These are phyloP conservation scores for Cinclus mexicanus DNA, from an alignment of 2,113 vertebrate species.

Conservation along the genomic window DNA sequence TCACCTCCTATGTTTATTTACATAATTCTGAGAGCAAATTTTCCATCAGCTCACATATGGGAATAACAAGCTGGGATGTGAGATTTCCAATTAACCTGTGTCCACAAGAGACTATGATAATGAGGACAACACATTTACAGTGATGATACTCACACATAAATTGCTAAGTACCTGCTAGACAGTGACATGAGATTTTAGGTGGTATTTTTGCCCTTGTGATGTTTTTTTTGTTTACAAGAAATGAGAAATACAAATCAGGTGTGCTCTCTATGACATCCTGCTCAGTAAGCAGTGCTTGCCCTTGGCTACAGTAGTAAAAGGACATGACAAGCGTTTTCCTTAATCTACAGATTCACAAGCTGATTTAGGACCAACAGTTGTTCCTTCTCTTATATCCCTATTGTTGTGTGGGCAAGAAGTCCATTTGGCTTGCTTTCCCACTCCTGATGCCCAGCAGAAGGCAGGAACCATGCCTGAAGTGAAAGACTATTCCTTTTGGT, in stretches of 20 bases:
- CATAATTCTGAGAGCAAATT: constrained; percentile 35
- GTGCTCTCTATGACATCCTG: background rate
- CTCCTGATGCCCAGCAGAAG: background rate
- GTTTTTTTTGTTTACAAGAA: background rate
- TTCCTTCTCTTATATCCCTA: background rate
- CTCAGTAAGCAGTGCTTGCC: background rate
- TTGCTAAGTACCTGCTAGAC: constrained; percentile 2
- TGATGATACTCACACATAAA: background rate
- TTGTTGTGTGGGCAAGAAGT: background rate
- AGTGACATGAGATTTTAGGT: background rate
- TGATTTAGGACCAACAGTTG: background rate
- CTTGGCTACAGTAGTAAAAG: background rate
- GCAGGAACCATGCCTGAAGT: background rate
- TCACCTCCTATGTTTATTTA: constrained; percentile 17
- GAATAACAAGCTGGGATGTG: constrained; percentile 10
- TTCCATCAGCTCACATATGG: background rate
- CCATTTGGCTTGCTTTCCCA: background rate
- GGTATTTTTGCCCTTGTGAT: background rate
- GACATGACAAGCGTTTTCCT: background rate
- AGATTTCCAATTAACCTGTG: constrained; percentile 57
- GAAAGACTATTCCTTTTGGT: background rate
- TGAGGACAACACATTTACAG: background rate
- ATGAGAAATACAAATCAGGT: background rate
- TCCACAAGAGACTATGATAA: background rate
- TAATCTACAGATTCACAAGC: background rate